Evolutionary conservation across 2,113 vertebrate genomes (phyloP), one percentile per base, ranked within the genome.

Genomic region (Crotalus horridus): DNA sequence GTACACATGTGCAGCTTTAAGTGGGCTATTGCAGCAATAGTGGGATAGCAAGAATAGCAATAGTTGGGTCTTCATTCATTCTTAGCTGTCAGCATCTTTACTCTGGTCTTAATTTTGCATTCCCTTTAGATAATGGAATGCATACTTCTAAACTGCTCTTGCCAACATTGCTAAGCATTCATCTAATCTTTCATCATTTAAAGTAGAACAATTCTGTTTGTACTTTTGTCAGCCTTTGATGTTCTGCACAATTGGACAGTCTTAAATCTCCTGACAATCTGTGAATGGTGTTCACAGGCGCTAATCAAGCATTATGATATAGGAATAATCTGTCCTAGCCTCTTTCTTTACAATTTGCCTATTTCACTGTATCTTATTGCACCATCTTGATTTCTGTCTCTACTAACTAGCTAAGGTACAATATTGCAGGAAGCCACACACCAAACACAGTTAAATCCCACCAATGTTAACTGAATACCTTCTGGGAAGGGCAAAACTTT

Each of bases 1-100:
- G 98, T 98, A 98, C 98, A 98, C 98, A 98, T 98, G 98, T 98
- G 98, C 97, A 95, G 97, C 97, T 98, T 97, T 98, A 97, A 98
- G 97, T 98, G 96, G 97, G 96, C 96, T 96, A 98, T 98, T 97
- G 97, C 97, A 98, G 98, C 97, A 97, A 98, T 51, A 51, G 48
- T 81, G n/a, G 69, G 69, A 21, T 81, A 39, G 69, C 7, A n/a
- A 81, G 33, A 81, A 33, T 39, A 39, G 21, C 69, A 74, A 15
- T 81, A 39, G 6, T 81, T 81, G 33, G 33, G 33, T 39, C 69
- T 81, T 81, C 69, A 74, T 39, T 74, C 69, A 81, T 81, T 81
- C 6, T 81, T 81, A 81, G 69, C 69, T 81, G 33, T 15, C 69
- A 74, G n/a, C 6, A 0, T 81, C 6, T 81, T 81, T 81, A 39